A percentile compares a stretch with the other conserved stretches of the same genome.
Evolutionary conservation across 2,113 vertebrate species (phyloP).

Genomic region (Thunnus maccoyii): DNA sequence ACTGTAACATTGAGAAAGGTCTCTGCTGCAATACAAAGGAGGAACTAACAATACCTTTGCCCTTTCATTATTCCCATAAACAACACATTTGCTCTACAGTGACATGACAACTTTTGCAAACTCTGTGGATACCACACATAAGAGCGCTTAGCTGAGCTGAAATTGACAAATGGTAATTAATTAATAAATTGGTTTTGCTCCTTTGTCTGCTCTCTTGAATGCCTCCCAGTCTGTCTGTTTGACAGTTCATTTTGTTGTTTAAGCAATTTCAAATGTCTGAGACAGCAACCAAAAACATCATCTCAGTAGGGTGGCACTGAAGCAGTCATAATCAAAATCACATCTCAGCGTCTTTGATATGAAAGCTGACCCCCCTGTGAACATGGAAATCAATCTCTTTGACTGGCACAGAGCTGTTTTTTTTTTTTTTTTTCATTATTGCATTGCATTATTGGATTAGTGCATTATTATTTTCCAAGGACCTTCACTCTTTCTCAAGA

Average conservation of each 20-base stretch:
- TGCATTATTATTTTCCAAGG: constrained; percentile 57
- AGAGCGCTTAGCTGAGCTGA: constrained; percentile 31
- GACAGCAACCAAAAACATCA: constrained; percentile 80
- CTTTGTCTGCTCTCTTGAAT: constrained; percentile 28
- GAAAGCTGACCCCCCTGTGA: constrained; percentile 83
- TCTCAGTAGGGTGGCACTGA: constrained; percentile 79
- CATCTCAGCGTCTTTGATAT: constrained; percentile 82
- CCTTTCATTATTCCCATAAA: constrained; percentile 77
- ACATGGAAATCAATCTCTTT: constrained; percentile 85
- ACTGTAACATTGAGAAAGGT: constrained; percentile 63
- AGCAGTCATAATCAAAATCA: constrained; percentile 84
- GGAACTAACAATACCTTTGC: constrained; percentile 62
- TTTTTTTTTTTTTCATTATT: constrained; percentile 18
- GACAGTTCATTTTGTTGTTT: constrained; percentile 69
- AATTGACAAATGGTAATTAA: constrained; percentile 50
- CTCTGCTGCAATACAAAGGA: constrained; percentile 71
- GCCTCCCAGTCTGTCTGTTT: constrained; percentile 39
- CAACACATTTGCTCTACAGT: constrained; percentile 54
- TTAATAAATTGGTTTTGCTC: constrained; percentile 37
- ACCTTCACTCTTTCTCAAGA: constrained; percentile 18
- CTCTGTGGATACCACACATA: constrained; percentile 29
- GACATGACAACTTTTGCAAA: constrained; percentile 62
- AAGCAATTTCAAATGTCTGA: constrained; percentile 73
- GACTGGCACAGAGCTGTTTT: constrained; percentile 78
- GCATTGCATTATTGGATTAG: constrained; percentile 64